Base-by-base conservation (phyloP, 2,888 invertebrate genomes). In the Pogonocherus hispidulus region DNA sequence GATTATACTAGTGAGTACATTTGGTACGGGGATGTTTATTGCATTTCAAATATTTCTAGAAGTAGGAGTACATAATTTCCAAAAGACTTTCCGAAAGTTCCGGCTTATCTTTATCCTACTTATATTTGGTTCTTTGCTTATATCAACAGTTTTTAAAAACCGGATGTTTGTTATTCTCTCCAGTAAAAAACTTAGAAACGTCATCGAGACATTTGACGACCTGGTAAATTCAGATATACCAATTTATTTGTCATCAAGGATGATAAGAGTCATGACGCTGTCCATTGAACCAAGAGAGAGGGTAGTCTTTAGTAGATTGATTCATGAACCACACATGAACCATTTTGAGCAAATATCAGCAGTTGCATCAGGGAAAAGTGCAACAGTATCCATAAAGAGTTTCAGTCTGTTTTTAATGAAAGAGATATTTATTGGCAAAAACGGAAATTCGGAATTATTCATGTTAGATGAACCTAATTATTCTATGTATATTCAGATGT, bases 201-300 rank as follows among this genome's bases (percentile, higher is more conserved):
- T 16, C n/a, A 46, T 57, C 18, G 57, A 57, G 11, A 44, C 57
- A 2, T 8, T 57, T 3, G 57, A 44, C 35, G 57, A 57, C 18
- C 8, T 57, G n/a, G 19, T 57, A 44, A 18, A 46, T 9, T 57
- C 57, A 16, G 44, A 57, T 11, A 1, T 57, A 3, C 41, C 23
- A n/a, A 27, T 57, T 1, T 8, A 1, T 5, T 11, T 57, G 11
- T 8, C 23, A 3, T 6, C 23, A 0, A 9, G 41, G 9, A 11
- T 57, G 18, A 20, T 16, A 23, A 44, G 35, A 4, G 4, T 57
- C 2, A 23, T 57, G 6, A 14, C n/a, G 23, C 2, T 18, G 11
- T 20, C 32, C 16, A 41, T 5, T 5, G 55, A 55, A 14, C 16
- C 22, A 44, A 57, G 16, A 27, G 46, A 44, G 18, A 20, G 11